Base-by-base conservation (phyloP, 2,797 vertebrate species). In the Anomalospiza imberbis region DNA sequence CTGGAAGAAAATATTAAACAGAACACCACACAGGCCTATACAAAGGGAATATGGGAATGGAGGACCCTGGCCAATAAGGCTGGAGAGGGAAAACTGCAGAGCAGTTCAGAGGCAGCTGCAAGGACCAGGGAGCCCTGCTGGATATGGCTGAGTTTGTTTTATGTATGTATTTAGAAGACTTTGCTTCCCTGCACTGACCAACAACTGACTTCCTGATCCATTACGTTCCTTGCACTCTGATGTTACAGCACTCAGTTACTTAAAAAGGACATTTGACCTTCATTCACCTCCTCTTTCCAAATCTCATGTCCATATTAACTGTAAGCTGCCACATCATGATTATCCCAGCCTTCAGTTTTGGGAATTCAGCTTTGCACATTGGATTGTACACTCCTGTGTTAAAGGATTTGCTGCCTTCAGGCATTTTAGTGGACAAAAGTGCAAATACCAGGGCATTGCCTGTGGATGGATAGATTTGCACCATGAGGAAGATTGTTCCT, bases 251-350 rank as follows among this genome's bases (percentile, higher is more conserved):
- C 42, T 28, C 42, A 68, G 26, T 55, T 9, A 36, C 36, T 40
- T 28, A 18, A 40, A 51, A 74, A 47, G 31, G 65, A n/a, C 0
- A 3, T 31, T 79, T 58, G 9, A 36, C 44, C 57, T 54, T 25
- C 83, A 31, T 10, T 36, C 12, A 10, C 42, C 63, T 70, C 25
- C 55, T 40, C 76, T 60, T 54, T 36, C 75, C 72, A 79, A 74
- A 28, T 11, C n/a, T 10, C 0, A 0, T 8, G 17, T 7, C 79
- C 16, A 4, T 20, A 24, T 22, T 25, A 50, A n/a, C 25, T 12
- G 12, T 40, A 36, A 67, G 13, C 38, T 54, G 55, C 26, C 31
- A 22, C 40, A 18, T 14, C 20, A 28, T 0, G 0, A 17, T 34
- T 38, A 55, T 6, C 32, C 9, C 34, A 6, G 53, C 38, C 50